These are phyloP conservation scores for Agraylea sexmaculata DNA, from an alignment of 1,140 invertebrate genomes.

Conservation along the genomic window DNA sequence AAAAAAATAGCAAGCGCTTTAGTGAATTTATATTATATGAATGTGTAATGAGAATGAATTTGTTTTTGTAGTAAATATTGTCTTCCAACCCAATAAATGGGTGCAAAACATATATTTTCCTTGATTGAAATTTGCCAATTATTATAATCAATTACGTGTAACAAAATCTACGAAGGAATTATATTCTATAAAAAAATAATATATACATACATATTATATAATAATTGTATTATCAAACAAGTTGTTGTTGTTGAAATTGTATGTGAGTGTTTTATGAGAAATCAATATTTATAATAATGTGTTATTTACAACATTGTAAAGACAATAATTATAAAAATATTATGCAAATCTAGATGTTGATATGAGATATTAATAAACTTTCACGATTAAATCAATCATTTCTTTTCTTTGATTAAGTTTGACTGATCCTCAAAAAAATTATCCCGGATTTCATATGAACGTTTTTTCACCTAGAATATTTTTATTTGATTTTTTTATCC, in stretches of 20 bases:
- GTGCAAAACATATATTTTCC: too few relatives aligned
- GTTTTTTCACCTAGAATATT: too few relatives aligned
- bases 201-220: neutral
- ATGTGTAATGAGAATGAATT: neutral
- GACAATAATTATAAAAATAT: too few relatives aligned
- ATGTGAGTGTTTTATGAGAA: slow-evolving; percentile 21
- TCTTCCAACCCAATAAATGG: neutral
- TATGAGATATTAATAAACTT: too few relatives aligned
- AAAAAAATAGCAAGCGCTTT: neutral
- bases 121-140: neutral
- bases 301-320: too few relatives aligned
- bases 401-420: too few relatives aligned
- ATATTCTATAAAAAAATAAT: neutral
- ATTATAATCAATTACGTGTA: neutral
- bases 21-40: neutral
- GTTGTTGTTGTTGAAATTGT: slow-evolving; percentile 22
- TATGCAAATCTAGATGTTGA: too few relatives aligned
- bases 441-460: too few relatives aligned
- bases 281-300: too few relatives aligned
- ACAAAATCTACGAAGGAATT: neutral
- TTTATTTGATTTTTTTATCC: too few relatives aligned
- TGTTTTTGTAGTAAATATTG: neutral
- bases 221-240: neutral
- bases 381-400: too few relatives aligned
- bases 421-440: too few relatives aligned